Evolutionary conservation across 2,888 invertebrate genomes (phyloP).

Genomic region (Ophion ellenae): DNA sequence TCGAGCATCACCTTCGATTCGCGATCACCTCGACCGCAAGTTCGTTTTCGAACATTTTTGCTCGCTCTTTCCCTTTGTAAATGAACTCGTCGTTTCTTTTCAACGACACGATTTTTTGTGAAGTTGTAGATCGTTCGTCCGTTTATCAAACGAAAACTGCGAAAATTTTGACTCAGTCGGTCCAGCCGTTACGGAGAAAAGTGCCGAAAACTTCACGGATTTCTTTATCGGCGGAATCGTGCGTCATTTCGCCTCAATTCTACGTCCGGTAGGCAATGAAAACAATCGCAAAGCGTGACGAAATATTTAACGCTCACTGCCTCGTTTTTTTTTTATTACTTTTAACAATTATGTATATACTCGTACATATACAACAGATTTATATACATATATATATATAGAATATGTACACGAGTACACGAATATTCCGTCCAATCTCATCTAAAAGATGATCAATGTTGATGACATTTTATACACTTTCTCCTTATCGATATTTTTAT

Average conservation of each 20-base stretch:
- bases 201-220: neutral
- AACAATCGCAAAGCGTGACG: neutral
- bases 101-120: neutral
- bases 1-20: neutral
- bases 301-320: slow-evolving; percentile 21
- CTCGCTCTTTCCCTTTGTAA: neutral
- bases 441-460: slow-evolving; percentile 8
- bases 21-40: neutral
- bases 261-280: slow-evolving; percentile 25
- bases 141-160: no score
- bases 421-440: neutral
- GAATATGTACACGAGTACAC: neutral
- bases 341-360: neutral
- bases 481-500: neutral
- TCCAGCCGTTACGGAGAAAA: no score
- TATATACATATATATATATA: neutral
- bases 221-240: neutral
- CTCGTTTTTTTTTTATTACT: neutral
- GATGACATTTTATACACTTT: neutral
- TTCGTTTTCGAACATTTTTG: neutral
- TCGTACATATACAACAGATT: neutral
- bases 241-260: neutral
- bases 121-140: no score
- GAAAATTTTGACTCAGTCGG: no score
- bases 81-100: neutral